phyloP scores from a whole-genome alignment of 2,888 invertebrate genomes.

The Lamellibrachia columna region DNA sequence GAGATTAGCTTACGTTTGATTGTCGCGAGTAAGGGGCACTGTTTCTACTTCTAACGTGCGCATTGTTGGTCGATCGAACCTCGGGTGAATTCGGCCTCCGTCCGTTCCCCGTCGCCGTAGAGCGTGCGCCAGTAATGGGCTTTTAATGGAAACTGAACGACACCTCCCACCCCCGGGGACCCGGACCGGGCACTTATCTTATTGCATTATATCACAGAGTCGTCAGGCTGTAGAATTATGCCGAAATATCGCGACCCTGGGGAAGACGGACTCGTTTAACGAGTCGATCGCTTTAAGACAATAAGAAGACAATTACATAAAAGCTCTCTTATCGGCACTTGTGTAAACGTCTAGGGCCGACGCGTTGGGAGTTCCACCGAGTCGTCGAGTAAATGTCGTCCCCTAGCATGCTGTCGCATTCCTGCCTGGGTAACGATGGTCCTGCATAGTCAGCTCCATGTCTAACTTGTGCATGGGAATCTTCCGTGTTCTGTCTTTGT shows the following conservation, averaged over 20 bases:
- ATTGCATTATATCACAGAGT: slow-evolving; percentile 19
- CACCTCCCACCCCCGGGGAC: neutral
- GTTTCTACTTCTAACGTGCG: neutral
- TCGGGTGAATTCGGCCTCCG: neutral
- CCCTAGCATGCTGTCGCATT: neutral
- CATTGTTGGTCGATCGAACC: neutral
- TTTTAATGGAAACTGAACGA: slow-evolving; percentile 10
- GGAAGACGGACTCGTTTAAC: neutral
- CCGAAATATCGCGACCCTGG: neutral
- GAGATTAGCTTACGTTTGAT: neutral
- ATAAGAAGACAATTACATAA: slow-evolving; percentile 30
- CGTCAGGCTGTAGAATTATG: neutral
- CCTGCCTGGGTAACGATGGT: neutral
- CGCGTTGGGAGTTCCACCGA: neutral
- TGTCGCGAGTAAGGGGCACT: neutral
- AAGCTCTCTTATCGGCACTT: slow-evolving; percentile 21
- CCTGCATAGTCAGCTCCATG: neutral
- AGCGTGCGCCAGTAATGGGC: neutral
- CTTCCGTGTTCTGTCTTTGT: neutral
- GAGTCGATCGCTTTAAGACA: slow-evolving; percentile 27
- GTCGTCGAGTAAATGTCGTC: slow-evolving; percentile 1
- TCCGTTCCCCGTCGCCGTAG: neutral
- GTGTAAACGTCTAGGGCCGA: neutral
- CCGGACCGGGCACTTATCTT: slow-evolving; percentile 18
- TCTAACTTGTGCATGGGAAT: neutral